A percentile compares a stretch with the other conserved stretches of the same genome.
These are phyloP conservation scores for Chaetogeoica ovagalla DNA, from an alignment of 2,888 invertebrate genomes.

Conservation along the genomic window DNA sequence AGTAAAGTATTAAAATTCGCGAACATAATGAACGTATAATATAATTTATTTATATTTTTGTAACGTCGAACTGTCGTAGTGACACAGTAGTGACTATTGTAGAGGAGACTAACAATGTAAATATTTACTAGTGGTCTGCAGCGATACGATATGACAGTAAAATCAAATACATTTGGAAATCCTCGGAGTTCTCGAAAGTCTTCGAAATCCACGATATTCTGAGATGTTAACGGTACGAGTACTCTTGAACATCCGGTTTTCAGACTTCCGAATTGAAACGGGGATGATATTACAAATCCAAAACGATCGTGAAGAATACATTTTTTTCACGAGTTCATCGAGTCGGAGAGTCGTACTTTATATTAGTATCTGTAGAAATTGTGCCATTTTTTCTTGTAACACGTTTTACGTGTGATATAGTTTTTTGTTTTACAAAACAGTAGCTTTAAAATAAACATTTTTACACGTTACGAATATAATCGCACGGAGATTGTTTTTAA, in stretches of 20 bases:
- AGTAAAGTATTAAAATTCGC: too few relatives aligned
- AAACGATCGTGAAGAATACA: slow-evolving; percentile 13
- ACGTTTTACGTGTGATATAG: background rate
- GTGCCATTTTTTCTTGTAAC: background rate
- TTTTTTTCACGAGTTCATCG: background rate
- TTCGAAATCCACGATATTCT: too few relatives aligned
- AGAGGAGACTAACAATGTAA: background rate
- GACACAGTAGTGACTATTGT: too few relatives aligned
- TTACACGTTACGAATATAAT: background rate
- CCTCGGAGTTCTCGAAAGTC: background rate
- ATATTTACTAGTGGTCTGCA: background rate
- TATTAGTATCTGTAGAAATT: background rate
- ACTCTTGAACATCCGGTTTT: slow-evolving; percentile 26
- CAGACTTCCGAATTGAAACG: slow-evolving; percentile 13
- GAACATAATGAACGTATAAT: too few relatives aligned
- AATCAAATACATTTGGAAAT: background rate
- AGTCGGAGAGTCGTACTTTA: background rate
- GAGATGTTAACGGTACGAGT: slow-evolving; percentile 6
- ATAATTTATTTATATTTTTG: too few relatives aligned
- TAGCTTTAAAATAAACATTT: background rate
- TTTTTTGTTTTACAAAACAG: background rate
- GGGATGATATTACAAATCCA: background rate
- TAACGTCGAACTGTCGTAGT: too few relatives aligned
- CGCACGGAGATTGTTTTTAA: too few relatives aligned
- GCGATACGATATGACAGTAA: background rate